Percentiles rank a stretch among this genome's conserved stretches.
phyloP scores from a whole-genome alignment of 2,888 invertebrate genomes.

The Pyrgus malvae region DNA sequence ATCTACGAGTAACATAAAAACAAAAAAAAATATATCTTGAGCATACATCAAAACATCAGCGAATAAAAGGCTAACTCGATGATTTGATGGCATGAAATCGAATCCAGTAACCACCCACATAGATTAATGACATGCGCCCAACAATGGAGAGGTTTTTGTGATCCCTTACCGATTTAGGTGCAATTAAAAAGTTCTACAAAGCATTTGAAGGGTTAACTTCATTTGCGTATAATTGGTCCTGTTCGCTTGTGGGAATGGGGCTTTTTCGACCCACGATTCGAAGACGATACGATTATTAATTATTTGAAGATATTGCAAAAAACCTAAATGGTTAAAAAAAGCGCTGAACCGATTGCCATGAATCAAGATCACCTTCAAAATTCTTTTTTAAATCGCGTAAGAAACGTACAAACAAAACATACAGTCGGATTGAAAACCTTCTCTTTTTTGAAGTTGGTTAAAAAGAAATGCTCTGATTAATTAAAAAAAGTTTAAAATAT shows the following conservation, averaged over 20 bases:
- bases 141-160: constrained; percentile 63
- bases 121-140: constrained; percentile 64
- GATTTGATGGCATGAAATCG: constrained; percentile 51
- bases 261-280: constrained; percentile 37
- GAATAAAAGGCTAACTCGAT: constrained; percentile 31
- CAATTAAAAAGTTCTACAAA: constrained; percentile 77
- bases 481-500: too few relatives aligned
- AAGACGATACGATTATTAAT: constrained; percentile 13
- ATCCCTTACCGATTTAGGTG: constrained; percentile 76
- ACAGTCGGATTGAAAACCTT: too few relatives aligned
- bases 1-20: neutral
- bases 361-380: too few relatives aligned
- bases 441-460: too few relatives aligned
- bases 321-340: too few relatives aligned
- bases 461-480: too few relatives aligned
- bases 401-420: too few relatives aligned
- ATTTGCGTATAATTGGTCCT: constrained; percentile 69
- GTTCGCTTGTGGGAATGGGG: constrained; percentile 33
- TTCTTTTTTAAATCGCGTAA: too few relatives aligned
- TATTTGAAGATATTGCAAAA: too few relatives aligned
- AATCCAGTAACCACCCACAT: constrained; percentile 60
- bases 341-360: too few relatives aligned
- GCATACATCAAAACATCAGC: constrained; percentile 5
- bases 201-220: constrained; percentile 69
- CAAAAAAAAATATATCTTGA: constrained; percentile 3